Evolutionary conservation across 2,113 vertebrate genomes (phyloP).

Genomic region (Echinops telfairi): DNA sequence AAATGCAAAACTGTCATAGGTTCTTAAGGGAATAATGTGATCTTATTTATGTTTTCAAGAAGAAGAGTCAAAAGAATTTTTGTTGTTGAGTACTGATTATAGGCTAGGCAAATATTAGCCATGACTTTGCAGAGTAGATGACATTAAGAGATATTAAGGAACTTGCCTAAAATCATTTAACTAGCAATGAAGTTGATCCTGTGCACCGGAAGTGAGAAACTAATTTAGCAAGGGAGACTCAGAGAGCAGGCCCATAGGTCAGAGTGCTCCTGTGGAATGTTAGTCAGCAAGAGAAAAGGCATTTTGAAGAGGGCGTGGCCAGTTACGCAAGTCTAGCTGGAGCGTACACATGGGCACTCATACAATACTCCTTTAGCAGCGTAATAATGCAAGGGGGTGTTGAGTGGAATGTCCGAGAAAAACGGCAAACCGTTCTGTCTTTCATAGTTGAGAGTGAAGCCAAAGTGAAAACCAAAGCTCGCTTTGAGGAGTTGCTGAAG

Average conservation of each 20-base stretch:
- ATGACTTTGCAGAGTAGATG: slow-evolving; percentile 30
- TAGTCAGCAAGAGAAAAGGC: background rate
- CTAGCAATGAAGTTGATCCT: background rate
- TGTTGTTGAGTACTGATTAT: slow-evolving; percentile 3
- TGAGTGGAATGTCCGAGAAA: slow-evolving; percentile 48
- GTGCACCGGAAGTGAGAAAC: background rate
- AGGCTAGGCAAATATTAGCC: background rate
- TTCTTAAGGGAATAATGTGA: background rate
- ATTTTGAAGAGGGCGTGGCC: background rate
- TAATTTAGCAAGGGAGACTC: slow-evolving; percentile 37
- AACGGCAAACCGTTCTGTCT: slow-evolving; percentile 6
- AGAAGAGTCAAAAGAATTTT: background rate
- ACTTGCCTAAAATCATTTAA: background rate
- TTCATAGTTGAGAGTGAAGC: slow-evolving; percentile 93
- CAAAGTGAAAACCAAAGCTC: slow-evolving; percentile 92
- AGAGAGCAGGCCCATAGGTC: background rate
- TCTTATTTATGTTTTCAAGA: slow-evolving; percentile 34
- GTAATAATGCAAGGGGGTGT: slow-evolving; percentile 1
- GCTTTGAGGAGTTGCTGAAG: slow-evolving; percentile 94
- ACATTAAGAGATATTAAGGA: slow-evolving; percentile 42
- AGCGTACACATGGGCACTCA: background rate
- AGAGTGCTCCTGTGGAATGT: background rate
- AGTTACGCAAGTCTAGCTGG: background rate
- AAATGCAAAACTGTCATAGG: background rate
- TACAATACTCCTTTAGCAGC: background rate